Percentiles rank a stretch among this genome's conserved stretches.
These are phyloP conservation scores for Aphaenogaster floridana DNA, from an alignment of 1,140 invertebrate species.

Conservation along the genomic window DNA sequence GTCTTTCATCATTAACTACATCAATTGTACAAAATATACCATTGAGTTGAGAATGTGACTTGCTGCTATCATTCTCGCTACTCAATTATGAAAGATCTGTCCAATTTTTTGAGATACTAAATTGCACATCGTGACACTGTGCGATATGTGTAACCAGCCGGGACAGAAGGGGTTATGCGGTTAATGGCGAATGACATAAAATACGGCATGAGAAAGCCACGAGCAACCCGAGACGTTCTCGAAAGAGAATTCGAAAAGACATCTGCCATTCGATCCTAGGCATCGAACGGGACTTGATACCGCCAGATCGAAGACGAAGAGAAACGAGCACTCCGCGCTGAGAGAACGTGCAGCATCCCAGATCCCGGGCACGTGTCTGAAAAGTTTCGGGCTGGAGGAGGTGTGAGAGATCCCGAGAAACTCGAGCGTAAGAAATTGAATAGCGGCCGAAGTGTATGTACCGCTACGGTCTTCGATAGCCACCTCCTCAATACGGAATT, in stretches of 20 bases:
- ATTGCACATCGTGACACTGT: background rate
- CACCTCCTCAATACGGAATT: conserved; percentile 36
- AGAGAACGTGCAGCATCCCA: conserved; percentile 54
- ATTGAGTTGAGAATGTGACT: background rate
- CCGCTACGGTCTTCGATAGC: conserved; percentile 18
- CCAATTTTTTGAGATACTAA: background rate
- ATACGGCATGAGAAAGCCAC: conserved; percentile 23
- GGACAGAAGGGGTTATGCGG: background rate
- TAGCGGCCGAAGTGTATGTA: conserved; percentile 51
- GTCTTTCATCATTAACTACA: too few relatives aligned
- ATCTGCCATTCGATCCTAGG: conserved; percentile 51
- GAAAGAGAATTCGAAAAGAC: conserved; percentile 57
- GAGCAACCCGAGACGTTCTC: conserved; percentile 20
- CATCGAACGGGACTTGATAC: conserved; percentile 10
- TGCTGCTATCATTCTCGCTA: background rate
- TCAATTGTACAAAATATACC: background rate
- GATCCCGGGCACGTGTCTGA: conserved; percentile 65
- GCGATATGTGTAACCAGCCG: conserved; percentile 3
- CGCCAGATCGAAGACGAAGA: conserved; percentile 46
- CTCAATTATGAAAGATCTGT: background rate
- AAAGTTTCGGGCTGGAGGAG: conserved; percentile 53
- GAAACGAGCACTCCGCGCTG: conserved; percentile 49
- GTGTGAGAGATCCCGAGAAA: conserved; percentile 58
- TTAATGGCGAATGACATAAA: conserved; percentile 44
- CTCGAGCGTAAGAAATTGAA: conserved; percentile 70